Percentiles rank a stretch among this genome's conserved stretches.
These are phyloP conservation scores for Eulemur coronatus DNA, from an alignment of 2,797 vertebrate genomes.

Conservation along the genomic window DNA sequence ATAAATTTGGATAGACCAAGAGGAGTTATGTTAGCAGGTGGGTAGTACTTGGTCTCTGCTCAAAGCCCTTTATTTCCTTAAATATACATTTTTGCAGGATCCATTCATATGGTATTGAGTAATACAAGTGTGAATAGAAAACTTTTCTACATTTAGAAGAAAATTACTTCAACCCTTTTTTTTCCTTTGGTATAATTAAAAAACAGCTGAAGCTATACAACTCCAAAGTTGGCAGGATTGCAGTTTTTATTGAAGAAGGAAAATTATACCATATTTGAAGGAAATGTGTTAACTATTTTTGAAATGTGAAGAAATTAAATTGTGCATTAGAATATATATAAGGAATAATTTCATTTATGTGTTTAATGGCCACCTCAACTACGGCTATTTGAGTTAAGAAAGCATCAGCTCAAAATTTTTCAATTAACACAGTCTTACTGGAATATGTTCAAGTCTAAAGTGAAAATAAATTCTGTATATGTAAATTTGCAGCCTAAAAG, in stretches of 20 bases:
- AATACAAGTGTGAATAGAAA: neutral
- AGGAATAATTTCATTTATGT: neutral
- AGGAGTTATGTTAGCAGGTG: neutral
- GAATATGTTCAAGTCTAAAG: neutral
- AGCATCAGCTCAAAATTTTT: neutral
- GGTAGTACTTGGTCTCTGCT: neutral
- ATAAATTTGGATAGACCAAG: neutral
- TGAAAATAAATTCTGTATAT: neutral
- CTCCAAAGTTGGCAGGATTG: neutral
- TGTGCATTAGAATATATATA: neutral
- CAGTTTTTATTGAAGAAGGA: neutral
- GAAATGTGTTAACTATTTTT: constrained; percentile 45
- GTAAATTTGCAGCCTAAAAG: neutral
- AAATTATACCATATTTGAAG: constrained; percentile 26
- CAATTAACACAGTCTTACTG: neutral
- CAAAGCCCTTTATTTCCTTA: neutral
- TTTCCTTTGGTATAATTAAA: neutral
- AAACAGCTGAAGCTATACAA: constrained; percentile 12
- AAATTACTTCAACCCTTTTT: neutral
- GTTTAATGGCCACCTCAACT: neutral
- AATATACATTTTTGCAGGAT: neutral
- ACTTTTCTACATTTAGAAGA: neutral
- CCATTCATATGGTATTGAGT: neutral
- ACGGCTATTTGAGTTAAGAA: neutral
- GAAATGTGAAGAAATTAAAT: neutral